Percentiles rank a stretch among this genome's conserved stretches.
These are phyloP conservation scores for Melanargia galathea DNA, from an alignment of 2,888 invertebrate genomes.

Conservation along the genomic window DNA sequence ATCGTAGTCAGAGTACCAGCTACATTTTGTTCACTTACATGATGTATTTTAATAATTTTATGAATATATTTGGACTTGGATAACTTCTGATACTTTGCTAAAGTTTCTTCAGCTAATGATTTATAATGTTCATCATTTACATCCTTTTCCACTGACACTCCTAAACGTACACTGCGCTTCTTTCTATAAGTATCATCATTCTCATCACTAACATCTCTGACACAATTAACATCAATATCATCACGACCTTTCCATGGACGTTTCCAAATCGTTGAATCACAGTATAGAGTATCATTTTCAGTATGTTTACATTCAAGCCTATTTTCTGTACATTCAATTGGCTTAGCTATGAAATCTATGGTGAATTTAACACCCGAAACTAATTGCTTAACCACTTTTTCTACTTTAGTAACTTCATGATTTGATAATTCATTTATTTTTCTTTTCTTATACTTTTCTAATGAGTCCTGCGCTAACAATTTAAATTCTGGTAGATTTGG, in stretches of 20 bases:
- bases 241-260: conserved; percentile 75
- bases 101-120: conserved; percentile 43
- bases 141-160: conserved; percentile 31
- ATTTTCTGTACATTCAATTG: conserved; percentile 44
- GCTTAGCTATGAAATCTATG: conserved; percentile 54
- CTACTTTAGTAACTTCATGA: conserved; percentile 52
- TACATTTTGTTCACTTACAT: conserved; percentile 75
- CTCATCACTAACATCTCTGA: conserved; percentile 43
- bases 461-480: conserved; percentile 52
- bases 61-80: conserved; percentile 53
- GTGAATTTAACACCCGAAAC: conserved; percentile 53
- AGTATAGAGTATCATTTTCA: conserved; percentile 50
- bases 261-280: conserved; percentile 78
- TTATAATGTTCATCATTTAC: conserved; percentile 38
- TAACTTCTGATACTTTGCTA: conserved; percentile 43
- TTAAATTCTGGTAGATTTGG: conserved; percentile 46
- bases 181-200: conserved; percentile 34
- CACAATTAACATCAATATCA: conserved; percentile 60
- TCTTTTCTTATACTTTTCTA: conserved; percentile 47
- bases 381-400: conserved; percentile 49
- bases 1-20: conserved; percentile 72
- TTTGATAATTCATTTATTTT: conserved; percentile 38
- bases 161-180: conserved; percentile 30
- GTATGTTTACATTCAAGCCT: conserved; percentile 40
- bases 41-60: conserved; percentile 57